Evolutionary conservation across 2,888 invertebrate species (phyloP), one percentile per base, ranked within the genome.

Genomic region (Pachliopta kotzebuea): DNA sequence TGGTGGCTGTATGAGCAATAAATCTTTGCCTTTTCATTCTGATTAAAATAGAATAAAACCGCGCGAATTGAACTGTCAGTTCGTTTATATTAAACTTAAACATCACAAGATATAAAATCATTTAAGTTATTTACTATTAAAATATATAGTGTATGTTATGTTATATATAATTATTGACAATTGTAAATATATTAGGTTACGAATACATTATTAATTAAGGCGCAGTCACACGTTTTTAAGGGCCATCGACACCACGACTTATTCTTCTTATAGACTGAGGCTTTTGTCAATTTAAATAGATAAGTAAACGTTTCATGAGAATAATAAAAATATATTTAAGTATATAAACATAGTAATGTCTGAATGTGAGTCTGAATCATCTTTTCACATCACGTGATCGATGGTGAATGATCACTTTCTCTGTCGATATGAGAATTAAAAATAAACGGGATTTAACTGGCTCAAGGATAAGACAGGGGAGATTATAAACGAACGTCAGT

Each of bases 401-500:
- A 0, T 11, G 9, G n/a, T 0, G n/a, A 45, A 45, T 1, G 18
- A 4, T 45, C 7, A n/a, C 0, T 18, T n/a, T 6, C 2, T 6
- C 7, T 45, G n/a, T 45, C 45, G n/a, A 45, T 45, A n/a, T n/a
- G 45, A 45, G 14, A 42, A 18, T 1, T 14, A 42, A 42, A 18
- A 42, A 42, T 9, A 6, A 18, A n/a, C n/a, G 18, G 45, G 8
- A 45, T 3, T 18, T 18, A 45, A n/a, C 45, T 45, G 45, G 45
- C 45, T 45, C 45, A 45, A 45, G 45, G 3, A 18, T 8, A n/a
- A 6, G 6, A 8, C n/a, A n/a, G 45, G 18, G n/a, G 45, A n/a
- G 18, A 45, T 7, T 58, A 63, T 54, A 59, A 59, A n/a, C 49
- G 31, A 56, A 61, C 54, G 55, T 59, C n/a, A 68, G 67, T 67